Base-by-base conservation (phyloP, 2,888 invertebrate species). In the Panorpa germanica region DNA sequence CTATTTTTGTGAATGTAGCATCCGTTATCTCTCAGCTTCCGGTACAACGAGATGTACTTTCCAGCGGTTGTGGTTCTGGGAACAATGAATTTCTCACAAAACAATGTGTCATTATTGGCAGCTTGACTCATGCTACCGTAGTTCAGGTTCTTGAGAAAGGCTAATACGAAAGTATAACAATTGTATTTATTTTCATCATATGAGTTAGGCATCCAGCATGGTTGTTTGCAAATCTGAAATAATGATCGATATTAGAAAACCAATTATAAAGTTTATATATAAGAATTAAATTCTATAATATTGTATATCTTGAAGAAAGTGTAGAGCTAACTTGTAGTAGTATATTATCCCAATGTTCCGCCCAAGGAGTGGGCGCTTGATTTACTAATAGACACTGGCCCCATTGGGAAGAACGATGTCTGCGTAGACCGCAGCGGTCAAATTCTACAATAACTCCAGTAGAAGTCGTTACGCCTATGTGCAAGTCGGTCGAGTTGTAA, bases 381-480 rank as follows among this genome's bases (percentile, higher is more conserved):
- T 74, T 70, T 38, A 82, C 59, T 14, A 75, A 52, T 39, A 74
- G 52, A 45, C 73, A 73, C 49, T 75, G 74, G 50, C 65, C 64
- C 75, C 75, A 75, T 30, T 56, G 63, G 40, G 46, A 57, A 49
- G 54, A 72, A 55, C 68, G 23, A 37, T 55, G 68, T 52, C 63
- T 45, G 43, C 60, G 53, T 31, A 88, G 59, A 19, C 90, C 90
- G 43, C 70, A 61, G 42, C 66, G 69, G 57, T 86, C 85, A 50
- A 77, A 90, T 57, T 90, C 88, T 35, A 78, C 72, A 29, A 88
- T 75, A 43, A 61, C 62, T 20, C 83, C 78, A 35, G 59, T 59
- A 6, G 85, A 83, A 45, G 81, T 75, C 31, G 86, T 86, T 38
- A 90, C 69, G 33, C 85, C 90, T 50, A 90, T 85, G 54, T 91